Conservation (phyloP, 2,888 invertebrate genomes). For the Pseudococcus longispinus region DNA sequence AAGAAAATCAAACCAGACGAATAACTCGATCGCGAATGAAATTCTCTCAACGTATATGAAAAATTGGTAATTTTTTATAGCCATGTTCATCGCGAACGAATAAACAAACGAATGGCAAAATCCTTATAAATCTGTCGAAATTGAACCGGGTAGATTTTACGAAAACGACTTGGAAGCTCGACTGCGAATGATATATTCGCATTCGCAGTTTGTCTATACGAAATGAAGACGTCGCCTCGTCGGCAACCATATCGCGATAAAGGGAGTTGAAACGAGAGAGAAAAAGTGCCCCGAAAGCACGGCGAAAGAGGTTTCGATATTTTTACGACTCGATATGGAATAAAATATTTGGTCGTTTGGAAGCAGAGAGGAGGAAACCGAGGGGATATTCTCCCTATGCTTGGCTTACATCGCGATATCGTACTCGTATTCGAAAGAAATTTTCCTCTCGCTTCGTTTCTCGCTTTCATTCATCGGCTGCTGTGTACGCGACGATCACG, state of each 20-base stretch:
- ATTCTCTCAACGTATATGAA: no score
- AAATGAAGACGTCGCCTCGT: not conserved
- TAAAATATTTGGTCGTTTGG: conserved; percentile 4
- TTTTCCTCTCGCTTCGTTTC: not conserved
- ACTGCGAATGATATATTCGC: not conserved
- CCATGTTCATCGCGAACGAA: not conserved
- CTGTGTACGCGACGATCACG: not conserved
- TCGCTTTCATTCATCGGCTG: not conserved
- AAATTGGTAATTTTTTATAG: no score
- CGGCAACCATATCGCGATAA: conserved; percentile 4
- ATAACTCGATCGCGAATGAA: no score
- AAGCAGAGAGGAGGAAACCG: not conserved
- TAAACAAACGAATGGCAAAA: not conserved
- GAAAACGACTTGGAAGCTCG: not conserved
- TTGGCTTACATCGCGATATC: not conserved
- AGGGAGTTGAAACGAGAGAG: not conserved
- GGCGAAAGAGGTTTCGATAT: not conserved
- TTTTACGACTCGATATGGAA: conserved; percentile 12
- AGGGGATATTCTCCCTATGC: not conserved
- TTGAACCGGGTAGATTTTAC: not conserved
- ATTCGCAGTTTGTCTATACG: not conserved
- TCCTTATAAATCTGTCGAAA: not conserved
- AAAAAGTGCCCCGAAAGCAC: not conserved
- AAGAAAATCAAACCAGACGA: no score
- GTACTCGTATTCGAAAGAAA: not conserved